Evolutionary conservation across 2,797 vertebrate genomes (phyloP).

Genomic region (Crenichthys baileyi): DNA sequence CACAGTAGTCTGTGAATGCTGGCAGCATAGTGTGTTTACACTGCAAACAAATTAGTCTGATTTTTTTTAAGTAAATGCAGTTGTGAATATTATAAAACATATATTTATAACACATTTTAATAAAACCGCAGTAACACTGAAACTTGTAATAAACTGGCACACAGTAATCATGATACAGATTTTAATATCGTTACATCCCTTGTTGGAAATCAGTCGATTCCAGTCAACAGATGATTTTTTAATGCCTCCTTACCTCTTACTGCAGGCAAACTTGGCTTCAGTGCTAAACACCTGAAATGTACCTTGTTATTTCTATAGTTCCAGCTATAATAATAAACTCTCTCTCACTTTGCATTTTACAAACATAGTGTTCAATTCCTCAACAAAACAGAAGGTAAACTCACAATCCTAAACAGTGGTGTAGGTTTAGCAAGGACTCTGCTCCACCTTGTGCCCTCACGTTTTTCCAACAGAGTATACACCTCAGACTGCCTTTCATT

Average conservation of each 20-base stretch:
- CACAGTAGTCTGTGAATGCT: too few relatives aligned
- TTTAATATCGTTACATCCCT: not conserved
- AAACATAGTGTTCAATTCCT: not conserved
- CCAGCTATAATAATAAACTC: not conserved
- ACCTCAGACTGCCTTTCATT: not conserved
- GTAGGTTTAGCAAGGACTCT: conserved; percentile 32
- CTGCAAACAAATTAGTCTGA: too few relatives aligned
- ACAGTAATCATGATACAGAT: too few relatives aligned
- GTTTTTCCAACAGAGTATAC: not conserved
- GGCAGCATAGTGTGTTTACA: too few relatives aligned
- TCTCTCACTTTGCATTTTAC: not conserved
- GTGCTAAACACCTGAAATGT: not conserved
- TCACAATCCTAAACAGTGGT: conserved; percentile 22
- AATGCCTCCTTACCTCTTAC: not conserved
- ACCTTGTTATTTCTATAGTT: conserved; percentile 1
- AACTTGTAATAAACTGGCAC: too few relatives aligned
- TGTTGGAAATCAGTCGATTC: not conserved
- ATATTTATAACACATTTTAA: too few relatives aligned
- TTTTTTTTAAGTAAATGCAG: too few relatives aligned
- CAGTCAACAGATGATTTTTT: not conserved
- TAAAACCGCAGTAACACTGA: too few relatives aligned
- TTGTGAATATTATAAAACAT: too few relatives aligned
- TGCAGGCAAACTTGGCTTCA: not conserved
- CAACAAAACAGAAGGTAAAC: conserved; percentile 19
- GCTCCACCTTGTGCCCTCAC: conserved; percentile 13